Base-by-base conservation (phyloP, 2,113 vertebrate genomes). In the Chaetops frenatus region DNA sequence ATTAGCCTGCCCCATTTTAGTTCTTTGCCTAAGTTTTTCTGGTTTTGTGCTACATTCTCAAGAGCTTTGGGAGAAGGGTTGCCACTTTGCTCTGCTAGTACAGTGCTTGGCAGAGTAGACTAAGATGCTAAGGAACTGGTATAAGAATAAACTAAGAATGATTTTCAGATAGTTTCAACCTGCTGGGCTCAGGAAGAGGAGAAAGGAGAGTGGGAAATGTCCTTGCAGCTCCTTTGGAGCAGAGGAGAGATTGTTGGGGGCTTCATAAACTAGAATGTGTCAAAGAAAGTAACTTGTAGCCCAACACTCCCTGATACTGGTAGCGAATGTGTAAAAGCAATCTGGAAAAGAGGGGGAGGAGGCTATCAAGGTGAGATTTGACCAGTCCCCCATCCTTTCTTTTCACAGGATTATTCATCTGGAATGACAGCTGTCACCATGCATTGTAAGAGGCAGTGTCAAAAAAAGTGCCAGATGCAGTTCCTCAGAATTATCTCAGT, bases 361-460 rank as follows among this genome's bases (percentile, higher is more conserved):
- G 24, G 44, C 22, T 64, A 35, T 61, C 25, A 40, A 74, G 60
- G 57, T 92, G 47, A 48, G 56, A 61, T 83, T 74, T 1, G 6
- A 29, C 17, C 31, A 67, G 9, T 13, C 51, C 35, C 47, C 56
- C 1, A 0, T 90, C 67, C 18, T 10, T 87, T 88, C 24, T 48
- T 86, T 82, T 83, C 45, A 11, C 48, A 19, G 33, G 10, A 3
- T 36, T 87, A 16, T 76, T 95, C 40, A 60, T 88, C 33, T 96
- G 92, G 58, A 96, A 78, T 83, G 93, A 88, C 79, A 93, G 60
- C 76, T 94, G 92, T 93, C 76, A 86, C 25, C 11, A 48, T 38
- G 45, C 38, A 76, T 91, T 23, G 4, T 51, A 44, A 78, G 27
- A 81, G 65, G 27, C 57, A 48, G 15, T 20, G 40, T 88, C 72